These are phyloP conservation scores for Drosophila heteroneura DNA, from an alignment of 2,888 invertebrate species.

Conservation along the genomic window DNA sequence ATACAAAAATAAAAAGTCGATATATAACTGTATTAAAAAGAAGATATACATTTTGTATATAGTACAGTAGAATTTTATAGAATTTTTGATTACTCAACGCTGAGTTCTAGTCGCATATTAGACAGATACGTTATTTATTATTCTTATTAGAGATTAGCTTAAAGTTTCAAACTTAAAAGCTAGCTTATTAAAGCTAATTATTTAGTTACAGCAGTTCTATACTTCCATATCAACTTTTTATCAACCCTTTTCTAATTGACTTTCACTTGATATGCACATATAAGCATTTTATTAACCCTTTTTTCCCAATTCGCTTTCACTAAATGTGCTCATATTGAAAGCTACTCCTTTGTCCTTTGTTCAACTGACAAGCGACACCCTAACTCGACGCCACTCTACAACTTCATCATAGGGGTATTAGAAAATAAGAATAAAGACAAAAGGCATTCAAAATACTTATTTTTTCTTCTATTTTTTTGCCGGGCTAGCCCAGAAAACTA, in stretches of 20 bases:
- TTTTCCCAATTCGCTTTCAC: conserved; percentile 12
- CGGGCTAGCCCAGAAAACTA: conserved; percentile 25
- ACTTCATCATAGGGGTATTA: not conserved
- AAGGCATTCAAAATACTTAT: conserved; percentile 6
- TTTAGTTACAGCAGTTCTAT: not conserved
- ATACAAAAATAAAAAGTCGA: not conserved
- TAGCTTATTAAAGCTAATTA: not conserved
- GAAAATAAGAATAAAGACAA: not conserved
- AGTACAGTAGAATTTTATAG: not conserved
- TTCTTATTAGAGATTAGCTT: not conserved
- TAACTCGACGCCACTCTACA: not conserved
- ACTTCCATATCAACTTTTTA: not conserved
- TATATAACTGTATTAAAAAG: not conserved
- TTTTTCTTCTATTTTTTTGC: conserved; percentile 16
- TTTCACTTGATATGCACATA: not conserved
- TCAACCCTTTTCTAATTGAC: not conserved
- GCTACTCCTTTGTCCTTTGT: conserved; percentile 13
- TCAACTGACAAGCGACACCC: not conserved
- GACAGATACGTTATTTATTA: not conserved
- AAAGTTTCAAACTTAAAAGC: not conserved
- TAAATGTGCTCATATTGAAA: conserved; percentile 3
- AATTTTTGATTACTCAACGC: not conserved
- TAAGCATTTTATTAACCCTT: not conserved
- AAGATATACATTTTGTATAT: not conserved
- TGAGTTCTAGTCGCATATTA: not conserved